Evolutionary conservation across 2,797 vertebrate genomes (phyloP), one percentile per base, ranked within the genome.

Genomic region (Octomys mimax): DNA sequence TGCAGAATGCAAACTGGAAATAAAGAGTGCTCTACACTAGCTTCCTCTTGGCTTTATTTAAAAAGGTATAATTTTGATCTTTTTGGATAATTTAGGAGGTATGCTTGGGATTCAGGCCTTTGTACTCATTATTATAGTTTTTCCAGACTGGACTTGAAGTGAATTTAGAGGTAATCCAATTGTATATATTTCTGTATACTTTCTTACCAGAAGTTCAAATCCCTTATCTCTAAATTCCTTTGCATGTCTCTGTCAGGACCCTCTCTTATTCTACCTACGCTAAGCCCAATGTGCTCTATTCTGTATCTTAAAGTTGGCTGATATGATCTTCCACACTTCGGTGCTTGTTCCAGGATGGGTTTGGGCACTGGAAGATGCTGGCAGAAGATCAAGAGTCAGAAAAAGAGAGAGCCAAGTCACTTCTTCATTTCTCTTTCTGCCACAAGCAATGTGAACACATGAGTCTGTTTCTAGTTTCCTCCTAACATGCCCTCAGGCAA

Each of bases 11-110:
- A 88, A 54, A 70, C 75, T n/a, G 52, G 24, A 31, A 94, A 71
- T 81, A 84, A 87, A 59, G n/a, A 92, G 79, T 70, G 49, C 89
- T 78, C 88, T 93, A 88, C 85, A 77, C 22, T 19, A 75, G 84
- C 89, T 93, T 90, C 70, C 64, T 80, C 31, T 93, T 87, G 81
- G 66, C 54, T 61, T 91, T 92, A 61, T 91, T 96, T 95, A 84
- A 42, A 42, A 89, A 93, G 46, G 91, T 75, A 78, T 94, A 87
- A 91, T 59, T 95, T 82, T 90, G 39, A 94, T 61, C 52, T 46
- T 54, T 95, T 93, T 75, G 16, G 68, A 36, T 83, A 96, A 46
- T 71, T 85, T 46, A 46, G 77, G 70, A 92, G 1, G 2, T 26
- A 9, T 86, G 52, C 59, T 92, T 61, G 64, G 31, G 22, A 54